Conservation (phyloP, 2,888 invertebrate species). For the Melanchra persicariae region DNA sequence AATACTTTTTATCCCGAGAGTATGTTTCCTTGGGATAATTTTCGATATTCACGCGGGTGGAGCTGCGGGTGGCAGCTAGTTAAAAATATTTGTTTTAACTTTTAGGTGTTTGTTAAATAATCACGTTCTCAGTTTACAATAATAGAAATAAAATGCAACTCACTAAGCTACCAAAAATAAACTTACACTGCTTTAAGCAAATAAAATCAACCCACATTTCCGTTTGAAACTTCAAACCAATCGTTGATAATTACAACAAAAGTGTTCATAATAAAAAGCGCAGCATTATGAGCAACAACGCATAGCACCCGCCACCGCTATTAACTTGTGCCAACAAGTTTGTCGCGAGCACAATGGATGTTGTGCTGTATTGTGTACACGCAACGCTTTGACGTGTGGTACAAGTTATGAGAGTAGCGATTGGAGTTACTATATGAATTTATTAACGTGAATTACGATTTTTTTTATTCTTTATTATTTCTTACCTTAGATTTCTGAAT, state of each 20-base stretch:
- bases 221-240: slow-evolving; percentile 29
- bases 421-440: neutral
- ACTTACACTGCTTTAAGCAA: neutral
- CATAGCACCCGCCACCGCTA: slow-evolving; percentile 27
- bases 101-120: no score
- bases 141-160: neutral
- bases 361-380: slow-evolving; percentile 40
- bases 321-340: slow-evolving; percentile 45
- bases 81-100: no score
- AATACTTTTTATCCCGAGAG: no score
- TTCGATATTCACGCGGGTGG: no score
- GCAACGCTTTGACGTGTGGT: slow-evolving; percentile 42
- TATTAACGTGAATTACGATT: neutral
- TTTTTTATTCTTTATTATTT: no score
- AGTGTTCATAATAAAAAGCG: slow-evolving; percentile 23
- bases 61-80: no score
- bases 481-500: no score
- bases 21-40: no score
- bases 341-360: slow-evolving; percentile 34
- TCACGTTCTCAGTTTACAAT: neutral
- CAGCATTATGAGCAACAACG: slow-evolving; percentile 19
- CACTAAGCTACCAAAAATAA: neutral
- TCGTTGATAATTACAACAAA: slow-evolving; percentile 36
- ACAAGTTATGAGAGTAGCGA: slow-evolving; percentile 15
- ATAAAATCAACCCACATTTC: slow-evolving; percentile 17